Base-by-base conservation (phyloP, 1,140 invertebrate genomes). In the Drosophila kikkawai region DNA sequence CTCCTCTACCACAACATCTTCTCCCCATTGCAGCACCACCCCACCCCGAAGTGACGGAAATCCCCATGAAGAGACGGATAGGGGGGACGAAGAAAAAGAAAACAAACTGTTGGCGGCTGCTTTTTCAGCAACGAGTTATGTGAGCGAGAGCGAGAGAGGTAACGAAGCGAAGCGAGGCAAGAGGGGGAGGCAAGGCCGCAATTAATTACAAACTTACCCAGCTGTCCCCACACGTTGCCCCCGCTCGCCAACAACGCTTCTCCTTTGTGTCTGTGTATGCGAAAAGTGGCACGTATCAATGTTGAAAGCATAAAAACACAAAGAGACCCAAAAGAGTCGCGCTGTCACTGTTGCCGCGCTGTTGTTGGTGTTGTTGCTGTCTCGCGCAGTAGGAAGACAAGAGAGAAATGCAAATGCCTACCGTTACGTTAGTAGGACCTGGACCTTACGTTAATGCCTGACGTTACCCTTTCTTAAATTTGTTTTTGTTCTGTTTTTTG, bases 121-220 rank as follows among this genome's bases (percentile, higher is more conserved):
- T 75, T 58, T 75, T 53, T 45, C 60, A 56, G 50, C 32, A 17
- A 42, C 13, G 66, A 51, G 32, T n/a, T 42, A 26, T 41, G 48
- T 26, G 36, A 39, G 17, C 19, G 11, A 8, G 34, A 22, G 51
- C 12, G 22, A 50, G 34, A 36, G 39, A 41, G 56, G 32, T 15
- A 26, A 11, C 34, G 50, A 34, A 65, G 66, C 67, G 61, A 78
- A 51, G 39, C 42, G 57, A 12, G 26, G 53, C 19, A 0, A 37
- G 51, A 60, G 76, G 71, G 63, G 75, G 50, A 71, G 78, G 74
- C 84, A 87, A 87, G 84, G 84, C 84, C 84, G 80, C 85, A 87
- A 87, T 87, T 87, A 87, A 87, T 87, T 84, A 87, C 85, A 87
- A 87, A 87, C 84, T 87, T 84, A 84, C 80, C 80, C 80, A 87